Evolutionary conservation across 92 coral and sea anemone genomes (phyloP).

Genomic region (Montipora capitata): DNA sequence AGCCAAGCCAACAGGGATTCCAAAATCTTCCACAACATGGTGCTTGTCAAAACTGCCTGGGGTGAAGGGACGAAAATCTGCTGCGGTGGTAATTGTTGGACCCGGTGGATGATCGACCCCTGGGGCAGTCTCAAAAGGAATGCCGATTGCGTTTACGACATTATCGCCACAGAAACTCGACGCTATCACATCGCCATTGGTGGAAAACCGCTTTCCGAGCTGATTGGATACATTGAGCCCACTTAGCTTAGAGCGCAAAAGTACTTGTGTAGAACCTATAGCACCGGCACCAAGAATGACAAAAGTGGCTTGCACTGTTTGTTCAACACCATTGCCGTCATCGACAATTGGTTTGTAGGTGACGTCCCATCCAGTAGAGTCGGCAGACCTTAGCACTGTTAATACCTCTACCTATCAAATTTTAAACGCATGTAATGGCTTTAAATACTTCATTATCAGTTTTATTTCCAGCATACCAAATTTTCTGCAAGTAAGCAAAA

Average conservation of each 20-base stretch:
- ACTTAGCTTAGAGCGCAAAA: constrained; percentile 68
- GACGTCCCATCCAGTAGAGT: constrained; percentile 66
- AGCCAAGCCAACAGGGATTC: constrained; percentile 44
- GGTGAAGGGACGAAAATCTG: constrained; percentile 56
- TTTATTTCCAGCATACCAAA: neutral
- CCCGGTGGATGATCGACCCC: constrained; percentile 53
- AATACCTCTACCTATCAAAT: constrained; percentile 45
- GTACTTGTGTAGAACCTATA: constrained; percentile 73
- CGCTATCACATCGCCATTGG: constrained; percentile 73
- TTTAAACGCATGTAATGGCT: neutral
- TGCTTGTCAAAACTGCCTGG: constrained; percentile 3
- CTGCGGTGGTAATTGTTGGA: constrained; percentile 55
- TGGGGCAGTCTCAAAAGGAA: constrained; percentile 22
- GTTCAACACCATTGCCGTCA: constrained; percentile 40
- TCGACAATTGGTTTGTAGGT: constrained; percentile 47
- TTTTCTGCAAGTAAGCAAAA: neutral
- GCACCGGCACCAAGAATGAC: constrained; percentile 79
- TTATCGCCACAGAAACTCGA: constrained; percentile 64
- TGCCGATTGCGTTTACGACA: constrained; percentile 49
- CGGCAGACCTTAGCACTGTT: constrained; percentile 23
- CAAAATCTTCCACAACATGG: constrained; percentile 63
- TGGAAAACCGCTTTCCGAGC: constrained; percentile 63
- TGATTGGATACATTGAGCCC: constrained; percentile 63
- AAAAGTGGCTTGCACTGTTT: constrained; percentile 46
- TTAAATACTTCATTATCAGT: neutral